A percentile compares a stretch with the other conserved stretches of the same genome.
Conservation (phyloP, 2,113 vertebrate genomes). For the Dendrocopos noguchii region DNA sequence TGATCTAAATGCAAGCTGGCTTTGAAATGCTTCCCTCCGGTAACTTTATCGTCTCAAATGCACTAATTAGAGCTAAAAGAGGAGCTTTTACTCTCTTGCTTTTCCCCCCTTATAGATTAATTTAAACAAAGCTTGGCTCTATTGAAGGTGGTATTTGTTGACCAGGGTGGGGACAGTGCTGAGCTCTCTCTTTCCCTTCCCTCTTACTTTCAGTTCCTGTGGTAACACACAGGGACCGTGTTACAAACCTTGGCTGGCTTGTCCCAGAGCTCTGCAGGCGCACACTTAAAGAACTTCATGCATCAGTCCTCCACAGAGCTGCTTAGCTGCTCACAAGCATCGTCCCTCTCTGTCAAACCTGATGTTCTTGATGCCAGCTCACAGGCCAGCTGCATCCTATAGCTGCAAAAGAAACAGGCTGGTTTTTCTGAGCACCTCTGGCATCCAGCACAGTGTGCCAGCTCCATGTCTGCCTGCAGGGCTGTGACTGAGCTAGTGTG, state of each 20-base stretch:
- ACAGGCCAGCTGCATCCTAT: neutral
- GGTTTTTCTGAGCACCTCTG: neutral
- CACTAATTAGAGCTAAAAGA: conserved; percentile 66
- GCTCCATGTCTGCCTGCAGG: neutral
- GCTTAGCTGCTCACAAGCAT: neutral
- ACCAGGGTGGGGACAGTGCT: neutral
- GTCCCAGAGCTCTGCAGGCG: neutral
- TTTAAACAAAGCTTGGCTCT: conserved; percentile 48
- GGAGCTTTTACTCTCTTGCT: conserved; percentile 35
- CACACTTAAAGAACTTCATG: neutral
- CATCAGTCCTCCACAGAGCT: neutral
- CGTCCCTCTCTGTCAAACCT: neutral
- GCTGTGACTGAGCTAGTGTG: neutral
- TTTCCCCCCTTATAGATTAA: conserved; percentile 2
- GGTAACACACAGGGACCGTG: neutral
- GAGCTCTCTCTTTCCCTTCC: neutral
- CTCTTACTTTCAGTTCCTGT: neutral
- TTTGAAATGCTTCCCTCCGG: conserved; percentile 28
- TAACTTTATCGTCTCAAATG: conserved; percentile 39
- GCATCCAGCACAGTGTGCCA: accelerated
- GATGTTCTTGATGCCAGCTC: neutral
- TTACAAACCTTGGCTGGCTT: neutral
- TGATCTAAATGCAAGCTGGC: neutral
- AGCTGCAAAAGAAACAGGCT: neutral
- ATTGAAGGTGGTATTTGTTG: conserved; percentile 25